phyloP scores from a whole-genome alignment of 92 coral and sea anemone genomes.

The Actinostola sp. region DNA sequence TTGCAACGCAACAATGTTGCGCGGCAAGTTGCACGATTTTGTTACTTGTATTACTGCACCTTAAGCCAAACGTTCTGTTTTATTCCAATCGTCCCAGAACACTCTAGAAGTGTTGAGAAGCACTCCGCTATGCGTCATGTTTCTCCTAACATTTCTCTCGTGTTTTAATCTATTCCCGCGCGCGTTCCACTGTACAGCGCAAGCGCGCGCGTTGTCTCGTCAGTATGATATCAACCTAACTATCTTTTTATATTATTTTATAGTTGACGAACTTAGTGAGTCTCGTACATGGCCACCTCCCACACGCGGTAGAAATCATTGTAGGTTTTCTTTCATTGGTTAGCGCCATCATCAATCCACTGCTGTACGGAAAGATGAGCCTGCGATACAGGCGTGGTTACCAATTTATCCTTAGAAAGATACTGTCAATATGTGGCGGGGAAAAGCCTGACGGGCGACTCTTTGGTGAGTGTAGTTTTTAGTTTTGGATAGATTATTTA shows the following conservation, averaged over 20 bases:
- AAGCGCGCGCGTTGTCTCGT: background rate
- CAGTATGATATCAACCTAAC: background rate
- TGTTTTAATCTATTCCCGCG: too few relatives aligned
- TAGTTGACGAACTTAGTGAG: constrained; percentile 82
- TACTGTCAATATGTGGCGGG: constrained; percentile 64
- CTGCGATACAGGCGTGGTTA: constrained; percentile 88
- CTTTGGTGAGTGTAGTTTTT: constrained; percentile 56
- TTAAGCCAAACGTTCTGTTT: too few relatives aligned
- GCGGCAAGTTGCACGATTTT: too few relatives aligned
- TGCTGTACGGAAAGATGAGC: constrained; percentile 90
- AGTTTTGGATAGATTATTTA: too few relatives aligned
- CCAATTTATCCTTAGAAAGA: constrained; percentile 57
- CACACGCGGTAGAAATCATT: constrained; percentile 68
- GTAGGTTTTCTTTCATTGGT: constrained; percentile 79
- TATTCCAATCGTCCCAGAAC: too few relatives aligned
- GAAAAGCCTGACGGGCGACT: constrained; percentile 61
- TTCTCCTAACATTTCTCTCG: too few relatives aligned
- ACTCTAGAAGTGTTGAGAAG: too few relatives aligned
- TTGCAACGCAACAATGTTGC: too few relatives aligned
- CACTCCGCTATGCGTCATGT: too few relatives aligned
- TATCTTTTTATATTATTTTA: constrained; percentile 2
- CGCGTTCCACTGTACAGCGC: too few relatives aligned
- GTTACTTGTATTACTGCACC: too few relatives aligned
- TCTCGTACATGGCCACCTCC: constrained; percentile 60
- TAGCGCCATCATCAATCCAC: constrained; percentile 88